A percentile compares a stretch with the other conserved stretches of the same genome.
These are phyloP conservation scores for Athene noctua DNA, from an alignment of 2,113 vertebrate genomes.

Conservation along the genomic window DNA sequence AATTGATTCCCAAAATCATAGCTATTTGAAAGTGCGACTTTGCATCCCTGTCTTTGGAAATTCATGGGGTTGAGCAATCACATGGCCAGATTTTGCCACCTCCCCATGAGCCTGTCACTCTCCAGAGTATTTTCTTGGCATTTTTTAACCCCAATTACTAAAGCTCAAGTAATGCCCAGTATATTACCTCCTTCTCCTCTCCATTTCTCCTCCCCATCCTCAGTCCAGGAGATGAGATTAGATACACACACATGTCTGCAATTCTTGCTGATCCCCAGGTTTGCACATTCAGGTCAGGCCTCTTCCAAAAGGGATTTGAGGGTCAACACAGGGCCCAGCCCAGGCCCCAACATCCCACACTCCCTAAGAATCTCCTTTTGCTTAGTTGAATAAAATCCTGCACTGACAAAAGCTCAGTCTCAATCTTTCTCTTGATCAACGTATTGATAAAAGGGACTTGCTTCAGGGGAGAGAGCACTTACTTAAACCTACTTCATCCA, in stretches of 20 bases:
- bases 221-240: not conserved
- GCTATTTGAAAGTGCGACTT: not conserved
- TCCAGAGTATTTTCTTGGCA: not conserved
- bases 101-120: fast-evolving
- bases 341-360: not conserved
- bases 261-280: not conserved
- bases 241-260: fast-evolving
- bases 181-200: not conserved
- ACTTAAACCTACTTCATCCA: not conserved
- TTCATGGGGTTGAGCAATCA: not conserved
- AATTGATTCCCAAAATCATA: fast-evolving
- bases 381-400: not conserved
- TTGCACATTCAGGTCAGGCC: not conserved
- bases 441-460: not conserved
- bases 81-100: not conserved
- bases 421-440: not conserved
- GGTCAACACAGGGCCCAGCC: not conserved
- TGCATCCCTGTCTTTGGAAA: not conserved
- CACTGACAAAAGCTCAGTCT: not conserved
- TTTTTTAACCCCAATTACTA: not conserved
- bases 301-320: not conserved
- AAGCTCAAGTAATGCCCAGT: not conserved
- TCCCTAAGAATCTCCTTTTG: not conserved
- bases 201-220: not conserved
- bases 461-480: not conserved